A percentile compares a stretch with the other conserved stretches of the same genome.
phyloP scores from a whole-genome alignment of 2,888 invertebrate species.

The Craniophora ligustri region DNA sequence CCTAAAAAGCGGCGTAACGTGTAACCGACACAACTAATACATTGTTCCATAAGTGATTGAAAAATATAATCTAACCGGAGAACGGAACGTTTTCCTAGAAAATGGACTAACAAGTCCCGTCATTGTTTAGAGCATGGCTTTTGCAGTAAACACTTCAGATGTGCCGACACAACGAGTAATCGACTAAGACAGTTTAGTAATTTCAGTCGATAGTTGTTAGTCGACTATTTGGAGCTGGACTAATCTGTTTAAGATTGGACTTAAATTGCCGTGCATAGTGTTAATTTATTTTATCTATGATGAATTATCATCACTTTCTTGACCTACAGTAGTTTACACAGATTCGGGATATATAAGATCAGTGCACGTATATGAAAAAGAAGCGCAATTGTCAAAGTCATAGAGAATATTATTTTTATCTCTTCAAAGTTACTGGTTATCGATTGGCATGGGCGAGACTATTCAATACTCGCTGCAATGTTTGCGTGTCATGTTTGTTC shows the following conservation, averaged over 20 bases:
- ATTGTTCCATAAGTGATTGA: conserved; percentile 38
- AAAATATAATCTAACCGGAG: conserved; percentile 27
- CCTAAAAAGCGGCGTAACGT: conserved; percentile 7
- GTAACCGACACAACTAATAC: conserved; percentile 15
- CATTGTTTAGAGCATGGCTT: conserved; percentile 38
- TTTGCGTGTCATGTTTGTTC: conserved; percentile 30
- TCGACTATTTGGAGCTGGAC: conserved; percentile 30
- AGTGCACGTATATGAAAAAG: too few species aligned
- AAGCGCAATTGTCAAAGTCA: too few species aligned
- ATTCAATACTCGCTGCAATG: conserved; percentile 2
- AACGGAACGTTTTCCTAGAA: conserved; percentile 36
- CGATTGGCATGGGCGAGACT: conserved; percentile 4
- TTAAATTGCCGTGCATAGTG: conserved; percentile 23
- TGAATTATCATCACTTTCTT: too few species aligned
- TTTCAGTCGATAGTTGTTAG: conserved; percentile 45
- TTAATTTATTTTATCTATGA: too few species aligned
- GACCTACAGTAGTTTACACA: too few species aligned
- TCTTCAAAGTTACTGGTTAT: conserved; percentile 35
- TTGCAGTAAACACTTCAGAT: conserved; percentile 34
- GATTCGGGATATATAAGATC: too few species aligned
- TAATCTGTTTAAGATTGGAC: conserved; percentile 33
- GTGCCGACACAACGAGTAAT: conserved; percentile 35
- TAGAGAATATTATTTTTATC: too few species aligned
- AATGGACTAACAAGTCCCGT: conserved; percentile 20
- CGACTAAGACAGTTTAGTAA: conserved; percentile 30